Evolutionary conservation across 2,797 vertebrate species (phyloP), one percentile per base, ranked within the genome.

Genomic region (Limnodromus scolopaceus): DNA sequence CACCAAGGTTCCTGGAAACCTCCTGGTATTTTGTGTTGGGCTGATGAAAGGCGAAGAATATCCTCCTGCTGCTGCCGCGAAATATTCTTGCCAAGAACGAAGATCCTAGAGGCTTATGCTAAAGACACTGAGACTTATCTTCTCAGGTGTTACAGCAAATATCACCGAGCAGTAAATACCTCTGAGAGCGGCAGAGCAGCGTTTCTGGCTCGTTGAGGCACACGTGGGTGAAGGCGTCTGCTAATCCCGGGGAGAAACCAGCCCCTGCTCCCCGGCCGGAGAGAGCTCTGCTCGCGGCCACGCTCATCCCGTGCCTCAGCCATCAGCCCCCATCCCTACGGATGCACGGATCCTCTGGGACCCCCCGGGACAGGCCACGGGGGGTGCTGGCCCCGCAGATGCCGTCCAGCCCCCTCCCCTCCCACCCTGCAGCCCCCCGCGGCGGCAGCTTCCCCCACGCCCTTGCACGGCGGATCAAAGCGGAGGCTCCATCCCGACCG

Each of bases 91-190:
- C 91, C 87, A 82, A 82, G 87, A 79, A 80, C 27, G 23, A 81
- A 84, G 89, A 94, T 94, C 92, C 93, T 76, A 46, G 34, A 83
- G 93, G 95, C 89, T 97, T 95, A 92, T 46, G 83, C 58, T 94
- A 93, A 95, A 92, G 80, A 89, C 80, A 53, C 66, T 39, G 70
- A 68, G 95, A 92, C 74, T 95, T 95, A 93, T 77, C 89, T 86
- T 78, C 92, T 82, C 95, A 95, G 96, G 95, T 95, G 94, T 76
- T 94, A 93, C 55, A 89, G 95, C 92, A 91, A 96, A 74, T 87
- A 95, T 70, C 83, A 92, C 16, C 0, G 6, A 77, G 85, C 75
- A 87, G 53, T 89, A 96, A 96, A 92, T 46, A 93, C 72, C 69
- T 58, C 34, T 12, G 80, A 53, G 74, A 93, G 90, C 90, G 45